Conservation (phyloP, 2,797 vertebrate species). For the Triplophysa yarkandensis region DNA sequence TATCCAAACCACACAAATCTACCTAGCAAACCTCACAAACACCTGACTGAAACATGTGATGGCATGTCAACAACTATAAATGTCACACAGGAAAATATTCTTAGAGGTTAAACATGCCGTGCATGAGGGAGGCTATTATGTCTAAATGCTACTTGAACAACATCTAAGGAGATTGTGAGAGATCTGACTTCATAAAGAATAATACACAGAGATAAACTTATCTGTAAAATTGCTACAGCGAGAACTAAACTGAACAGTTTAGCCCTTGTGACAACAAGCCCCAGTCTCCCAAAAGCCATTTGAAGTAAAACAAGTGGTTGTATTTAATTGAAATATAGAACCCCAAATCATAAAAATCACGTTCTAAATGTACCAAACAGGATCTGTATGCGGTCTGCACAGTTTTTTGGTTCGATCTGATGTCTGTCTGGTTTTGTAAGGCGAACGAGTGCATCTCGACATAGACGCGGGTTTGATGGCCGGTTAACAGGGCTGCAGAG, state of each 20-base stretch:
- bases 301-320: slow-evolving; percentile 7
- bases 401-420: slow-evolving; percentile 22
- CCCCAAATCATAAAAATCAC: slow-evolving; percentile 19
- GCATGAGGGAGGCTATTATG: no score
- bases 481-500: slow-evolving; percentile 36
- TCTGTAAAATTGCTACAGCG: neutral
- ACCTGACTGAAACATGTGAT: neutral
- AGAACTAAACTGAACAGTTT: neutral
- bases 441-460: slow-evolving; percentile 26
- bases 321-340: no score
- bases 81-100: neutral
- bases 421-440: slow-evolving; percentile 3
- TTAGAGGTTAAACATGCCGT: neutral
- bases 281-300: neutral
- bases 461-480: slow-evolving; percentile 37
- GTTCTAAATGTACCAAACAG: slow-evolving; percentile 37
- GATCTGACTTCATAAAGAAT: neutral
- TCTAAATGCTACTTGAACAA: neutral
- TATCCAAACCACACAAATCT: neutral
- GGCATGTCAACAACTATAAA: neutral
- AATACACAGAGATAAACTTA: neutral
- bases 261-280: neutral
- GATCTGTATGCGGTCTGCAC: slow-evolving; percentile 26
- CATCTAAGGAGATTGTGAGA: neutral
- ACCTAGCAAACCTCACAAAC: neutral